Conservation (phyloP, 2,797 vertebrate species). For the Neosilurus mollespiculum region DNA sequence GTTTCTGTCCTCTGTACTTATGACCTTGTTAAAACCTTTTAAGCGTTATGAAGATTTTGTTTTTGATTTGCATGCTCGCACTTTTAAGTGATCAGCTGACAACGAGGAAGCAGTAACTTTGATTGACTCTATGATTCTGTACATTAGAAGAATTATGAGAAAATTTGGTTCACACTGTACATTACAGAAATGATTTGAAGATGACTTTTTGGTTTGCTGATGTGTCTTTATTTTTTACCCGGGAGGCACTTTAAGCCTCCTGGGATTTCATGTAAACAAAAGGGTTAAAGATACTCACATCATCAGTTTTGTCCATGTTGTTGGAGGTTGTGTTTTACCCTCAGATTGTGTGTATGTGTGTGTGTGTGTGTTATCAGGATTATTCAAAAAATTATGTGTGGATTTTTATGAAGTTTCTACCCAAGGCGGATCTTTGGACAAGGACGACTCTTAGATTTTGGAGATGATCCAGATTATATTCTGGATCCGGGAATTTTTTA, state of each 20-base stretch:
- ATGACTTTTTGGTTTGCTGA: background rate
- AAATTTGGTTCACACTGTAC: background rate
- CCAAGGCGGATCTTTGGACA: too few relatives aligned
- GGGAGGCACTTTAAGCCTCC: background rate
- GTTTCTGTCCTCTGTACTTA: constrained; percentile 16
- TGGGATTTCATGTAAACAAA: background rate
- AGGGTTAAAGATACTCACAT: background rate
- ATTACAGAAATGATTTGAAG: background rate
- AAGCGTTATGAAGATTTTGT: constrained; percentile 13
- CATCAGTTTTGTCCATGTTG: background rate
- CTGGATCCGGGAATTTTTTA: too few relatives aligned
- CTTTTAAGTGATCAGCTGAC: constrained; percentile 1
- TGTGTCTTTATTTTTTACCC: background rate
- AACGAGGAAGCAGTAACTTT: background rate
- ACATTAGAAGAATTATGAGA: background rate
- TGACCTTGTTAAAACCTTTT: background rate
- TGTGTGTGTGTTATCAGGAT: too few relatives aligned
- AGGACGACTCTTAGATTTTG: too few relatives aligned
- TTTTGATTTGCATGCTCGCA: constrained; percentile 13
- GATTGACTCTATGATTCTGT: background rate
- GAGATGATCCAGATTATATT: too few relatives aligned
- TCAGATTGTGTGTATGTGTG: too few relatives aligned
- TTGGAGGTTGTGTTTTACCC: background rate
- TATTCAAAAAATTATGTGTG: too few relatives aligned
- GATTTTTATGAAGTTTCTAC: too few relatives aligned